Evolutionary conservation across 2,888 invertebrate species (phyloP).

Genomic region (Dicyrtomina minuta): DNA sequence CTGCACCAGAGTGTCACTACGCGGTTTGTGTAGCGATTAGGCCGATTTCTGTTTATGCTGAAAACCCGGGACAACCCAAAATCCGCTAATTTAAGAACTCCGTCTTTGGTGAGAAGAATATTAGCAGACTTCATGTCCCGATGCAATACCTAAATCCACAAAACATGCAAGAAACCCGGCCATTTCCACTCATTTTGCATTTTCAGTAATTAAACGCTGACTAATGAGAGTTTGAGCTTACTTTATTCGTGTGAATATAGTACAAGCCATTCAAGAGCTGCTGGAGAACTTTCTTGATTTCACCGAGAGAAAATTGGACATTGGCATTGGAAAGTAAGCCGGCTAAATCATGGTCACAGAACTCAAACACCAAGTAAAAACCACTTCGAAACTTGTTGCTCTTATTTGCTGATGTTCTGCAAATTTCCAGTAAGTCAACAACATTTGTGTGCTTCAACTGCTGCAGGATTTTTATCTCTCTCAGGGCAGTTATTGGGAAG

Average conservation of each 20-base stretch:
- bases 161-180: constrained; percentile 22
- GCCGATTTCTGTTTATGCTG: constrained; percentile 81
- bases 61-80: constrained; percentile 95
- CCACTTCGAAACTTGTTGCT: constrained; percentile 79
- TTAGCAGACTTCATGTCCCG: constrained; percentile 99
- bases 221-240: no score
- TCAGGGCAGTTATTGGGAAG: constrained; percentile 95
- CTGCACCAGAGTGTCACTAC: constrained; percentile 71
- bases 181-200: no score
- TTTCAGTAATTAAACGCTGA: no score
- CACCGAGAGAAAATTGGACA: constrained; percentile 93
- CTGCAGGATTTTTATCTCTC: constrained; percentile 95
- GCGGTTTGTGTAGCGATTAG: constrained; percentile 87
- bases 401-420: constrained; percentile 79
- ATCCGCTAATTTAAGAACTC: constrained; percentile 91
- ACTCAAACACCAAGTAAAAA: constrained; percentile 95
- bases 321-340: constrained; percentile 91
- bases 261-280: constrained; percentile 85
- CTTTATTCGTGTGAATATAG: constrained; percentile 94
- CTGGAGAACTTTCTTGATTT: constrained; percentile 93
- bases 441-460: constrained; percentile 95
- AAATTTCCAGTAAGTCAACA: constrained; percentile 95
- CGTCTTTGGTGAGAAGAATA: constrained; percentile 93
- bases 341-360: constrained; percentile 97
- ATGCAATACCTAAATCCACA: constrained; percentile 69